Percentiles rank a stretch among this genome's conserved stretches.
These are phyloP conservation scores for Chaitophorus viminalis DNA, from an alignment of 2,888 invertebrate species.

Conservation along the genomic window DNA sequence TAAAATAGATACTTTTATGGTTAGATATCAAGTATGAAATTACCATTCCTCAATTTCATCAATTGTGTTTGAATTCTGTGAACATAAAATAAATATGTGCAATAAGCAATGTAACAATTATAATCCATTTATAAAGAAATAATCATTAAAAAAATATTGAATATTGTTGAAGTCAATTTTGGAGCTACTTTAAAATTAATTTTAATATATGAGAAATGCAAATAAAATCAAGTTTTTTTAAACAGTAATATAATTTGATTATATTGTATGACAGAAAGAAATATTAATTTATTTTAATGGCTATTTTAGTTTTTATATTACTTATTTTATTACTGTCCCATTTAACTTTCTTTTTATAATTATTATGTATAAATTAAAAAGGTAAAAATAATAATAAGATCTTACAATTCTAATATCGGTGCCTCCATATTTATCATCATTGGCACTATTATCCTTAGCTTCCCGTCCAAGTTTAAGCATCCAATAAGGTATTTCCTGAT, in stretches of 20 bases:
- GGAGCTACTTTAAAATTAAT: not conserved
- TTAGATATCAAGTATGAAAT: not conserved
- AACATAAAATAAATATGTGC: constrained; percentile 5
- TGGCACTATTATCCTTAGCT: constrained; percentile 67
- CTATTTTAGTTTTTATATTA: too few species aligned
- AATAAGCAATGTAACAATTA: not conserved
- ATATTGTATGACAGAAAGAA: too few species aligned
- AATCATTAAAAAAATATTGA: too few species aligned
- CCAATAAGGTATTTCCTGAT: constrained; percentile 84
- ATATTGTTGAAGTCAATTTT: not conserved
- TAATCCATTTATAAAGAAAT: not conserved
- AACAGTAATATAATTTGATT: too few species aligned
- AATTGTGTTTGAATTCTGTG: constrained; percentile 14
- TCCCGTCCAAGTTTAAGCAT: constrained; percentile 70
- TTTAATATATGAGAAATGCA: not conserved
- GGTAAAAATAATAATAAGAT: not conserved
- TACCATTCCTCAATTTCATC: constrained; percentile 53
- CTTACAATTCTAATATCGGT: constrained; percentile 76
- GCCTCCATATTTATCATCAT: constrained; percentile 75
- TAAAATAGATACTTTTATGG: not conserved
- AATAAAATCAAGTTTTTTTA: too few species aligned
- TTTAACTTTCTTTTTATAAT: too few species aligned
- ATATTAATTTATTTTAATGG: too few species aligned
- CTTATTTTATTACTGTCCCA: too few species aligned
- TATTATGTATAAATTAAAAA: not conserved